Conservation (phyloP, 92 coral and sea anemone species). For the Diadumene lineata region DNA sequence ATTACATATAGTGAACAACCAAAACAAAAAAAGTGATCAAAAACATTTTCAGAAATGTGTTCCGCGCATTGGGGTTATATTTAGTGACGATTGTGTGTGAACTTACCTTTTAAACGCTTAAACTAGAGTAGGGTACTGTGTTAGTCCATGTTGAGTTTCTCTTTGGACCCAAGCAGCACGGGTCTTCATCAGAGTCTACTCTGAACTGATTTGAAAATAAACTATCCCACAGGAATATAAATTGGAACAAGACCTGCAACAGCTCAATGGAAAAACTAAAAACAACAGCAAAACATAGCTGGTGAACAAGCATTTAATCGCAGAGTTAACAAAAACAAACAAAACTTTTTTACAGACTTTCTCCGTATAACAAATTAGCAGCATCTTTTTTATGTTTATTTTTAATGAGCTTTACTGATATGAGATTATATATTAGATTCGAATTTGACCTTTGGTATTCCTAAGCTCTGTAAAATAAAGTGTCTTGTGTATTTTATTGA, state of each 20-base stretch:
- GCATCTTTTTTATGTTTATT: no score
- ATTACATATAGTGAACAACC: neutral
- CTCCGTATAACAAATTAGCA: no score
- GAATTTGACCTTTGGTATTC: neutral
- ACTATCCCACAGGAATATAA: neutral
- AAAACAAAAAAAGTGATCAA: neutral
- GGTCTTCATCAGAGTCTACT: slow-evolving; percentile 11
- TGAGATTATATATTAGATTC: neutral
- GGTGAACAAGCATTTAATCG: neutral
- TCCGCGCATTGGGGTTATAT: neutral
- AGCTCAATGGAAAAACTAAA: neutral
- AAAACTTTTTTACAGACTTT: neutral
- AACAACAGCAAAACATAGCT: slow-evolving; percentile 11
- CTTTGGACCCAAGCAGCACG: slow-evolving; percentile 1
- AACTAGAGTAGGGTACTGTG: neutral
- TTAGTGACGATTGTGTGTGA: neutral
- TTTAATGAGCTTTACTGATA: neutral
- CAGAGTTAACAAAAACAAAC: slow-evolving; percentile 1
- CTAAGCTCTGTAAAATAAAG: neutral
- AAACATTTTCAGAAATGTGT: neutral
- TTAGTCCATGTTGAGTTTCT: slow-evolving; percentile 14
- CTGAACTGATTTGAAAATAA: slow-evolving; percentile 2
- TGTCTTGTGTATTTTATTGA: neutral
- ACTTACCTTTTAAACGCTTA: slow-evolving; percentile 2
- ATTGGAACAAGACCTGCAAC: neutral